Conservation (phyloP, 92 coral and sea anemone species). For the Anthopleura xanthogrammica region DNA sequence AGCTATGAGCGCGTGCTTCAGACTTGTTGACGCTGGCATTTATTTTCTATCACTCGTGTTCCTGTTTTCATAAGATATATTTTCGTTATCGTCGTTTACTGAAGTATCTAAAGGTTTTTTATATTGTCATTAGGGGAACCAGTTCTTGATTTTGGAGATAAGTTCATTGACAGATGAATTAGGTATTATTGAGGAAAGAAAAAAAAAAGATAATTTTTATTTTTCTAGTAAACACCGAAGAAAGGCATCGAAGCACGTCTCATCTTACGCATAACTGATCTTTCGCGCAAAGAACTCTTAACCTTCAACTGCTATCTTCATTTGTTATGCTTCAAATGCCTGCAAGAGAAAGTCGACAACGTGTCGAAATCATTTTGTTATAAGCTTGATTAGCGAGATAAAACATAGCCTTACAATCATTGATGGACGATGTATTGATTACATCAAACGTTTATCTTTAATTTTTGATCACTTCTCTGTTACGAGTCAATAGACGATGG, state of each 20-base stretch:
- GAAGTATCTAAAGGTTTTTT: background rate
- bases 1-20: background rate
- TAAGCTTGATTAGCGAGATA: conserved; percentile 13
- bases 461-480: conserved; percentile 15
- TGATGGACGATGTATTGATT: conserved; percentile 7
- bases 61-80: conserved; percentile 7
- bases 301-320: conserved; percentile 16
- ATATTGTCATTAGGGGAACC: background rate
- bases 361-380: conserved; percentile 4
- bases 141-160: conserved; percentile 11
- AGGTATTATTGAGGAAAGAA: background rate
- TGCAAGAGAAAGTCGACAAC: background rate
- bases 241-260: conserved; percentile 6
- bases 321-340: background rate
- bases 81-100: background rate
- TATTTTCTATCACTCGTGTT: background rate
- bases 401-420: background rate
- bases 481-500: conserved; percentile 21
- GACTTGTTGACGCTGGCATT: conserved; percentile 15
- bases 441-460: conserved; percentile 20
- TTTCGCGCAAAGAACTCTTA: conserved; percentile 1
- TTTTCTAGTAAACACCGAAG: conserved; percentile 24
- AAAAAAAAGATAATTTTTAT: background rate
- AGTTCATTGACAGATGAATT: background rate
- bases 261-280: background rate